phyloP scores from a whole-genome alignment of 2,113 vertebrate genomes.

The Rhizomys pruinosus region DNA sequence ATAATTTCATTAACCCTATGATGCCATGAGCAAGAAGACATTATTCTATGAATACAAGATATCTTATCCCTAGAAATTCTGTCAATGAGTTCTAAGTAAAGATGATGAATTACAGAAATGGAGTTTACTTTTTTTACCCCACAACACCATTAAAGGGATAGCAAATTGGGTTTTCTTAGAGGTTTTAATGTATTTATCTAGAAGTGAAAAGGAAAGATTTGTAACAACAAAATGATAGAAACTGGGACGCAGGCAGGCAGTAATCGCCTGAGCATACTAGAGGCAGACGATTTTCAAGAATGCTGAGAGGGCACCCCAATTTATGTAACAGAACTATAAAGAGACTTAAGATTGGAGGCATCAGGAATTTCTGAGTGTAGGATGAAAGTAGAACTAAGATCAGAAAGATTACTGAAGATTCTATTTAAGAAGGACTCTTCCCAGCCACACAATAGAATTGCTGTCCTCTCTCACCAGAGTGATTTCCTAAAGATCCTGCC shows the following conservation, averaged over 20 bases:
- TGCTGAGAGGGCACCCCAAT: neutral
- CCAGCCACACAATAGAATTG: neutral
- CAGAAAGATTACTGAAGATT: neutral
- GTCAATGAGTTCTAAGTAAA: constrained; percentile 9
- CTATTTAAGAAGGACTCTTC: neutral
- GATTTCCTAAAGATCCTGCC: neutral
- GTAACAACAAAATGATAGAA: constrained; percentile 10
- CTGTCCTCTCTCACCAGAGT: too few species aligned
- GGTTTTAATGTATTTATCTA: neutral
- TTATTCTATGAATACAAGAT: neutral
- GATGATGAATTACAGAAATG: neutral
- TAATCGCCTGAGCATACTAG: neutral
- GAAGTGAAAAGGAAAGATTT: neutral
- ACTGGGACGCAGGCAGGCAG: neutral
- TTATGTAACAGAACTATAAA: neutral
- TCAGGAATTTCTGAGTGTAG: neutral
- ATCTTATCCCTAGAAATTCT: neutral
- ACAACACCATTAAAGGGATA: neutral
- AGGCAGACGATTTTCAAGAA: neutral
- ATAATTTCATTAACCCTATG: neutral
- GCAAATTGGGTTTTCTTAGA: neutral
- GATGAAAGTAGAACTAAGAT: neutral
- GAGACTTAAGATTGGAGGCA: neutral
- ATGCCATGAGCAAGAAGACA: neutral
- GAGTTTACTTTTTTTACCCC: neutral